Evolutionary conservation across 2,888 invertebrate genomes (phyloP).

Genomic region (Drosophila anceps): DNA sequence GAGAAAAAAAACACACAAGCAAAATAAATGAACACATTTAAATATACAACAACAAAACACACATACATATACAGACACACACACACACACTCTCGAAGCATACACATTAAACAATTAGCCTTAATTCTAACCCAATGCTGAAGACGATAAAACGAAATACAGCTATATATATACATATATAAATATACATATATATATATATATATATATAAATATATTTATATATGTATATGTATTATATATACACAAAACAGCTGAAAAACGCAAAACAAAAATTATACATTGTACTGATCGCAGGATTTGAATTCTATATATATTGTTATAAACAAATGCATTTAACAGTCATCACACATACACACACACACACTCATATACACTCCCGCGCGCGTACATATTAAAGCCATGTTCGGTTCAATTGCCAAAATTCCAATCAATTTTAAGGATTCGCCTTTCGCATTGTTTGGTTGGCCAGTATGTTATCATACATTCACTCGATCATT

Average conservation of each 20-base stretch:
- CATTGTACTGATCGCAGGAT: conserved; percentile 63
- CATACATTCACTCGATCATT: not conserved
- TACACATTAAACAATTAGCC: conserved; percentile 28
- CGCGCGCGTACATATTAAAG: not conserved
- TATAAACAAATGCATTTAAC: conserved; percentile 67
- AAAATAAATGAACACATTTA: conserved; percentile 23
- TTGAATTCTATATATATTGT: conserved; percentile 38
- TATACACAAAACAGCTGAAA: conserved; percentile 2
- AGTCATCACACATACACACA: conserved; percentile 12
- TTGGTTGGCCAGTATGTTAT: conserved; percentile 9
- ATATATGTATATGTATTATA: not conserved
- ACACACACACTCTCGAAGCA: conserved; percentile 12
- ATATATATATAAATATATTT: not conserved
- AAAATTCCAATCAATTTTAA: conserved; percentile 24
- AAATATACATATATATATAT: too few relatives aligned
- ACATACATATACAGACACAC: conserved; percentile 12
- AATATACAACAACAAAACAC: conserved; percentile 6
- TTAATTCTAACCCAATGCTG: conserved; percentile 25
- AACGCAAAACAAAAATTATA: conserved; percentile 22
- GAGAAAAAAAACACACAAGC: conserved; percentile 31
- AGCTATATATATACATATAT: not conserved
- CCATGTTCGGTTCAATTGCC: conserved; percentile 7
- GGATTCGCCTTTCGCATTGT: not conserved
- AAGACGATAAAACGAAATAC: conserved; percentile 10
- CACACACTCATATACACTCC: conserved; percentile 1